These are phyloP conservation scores for Amyelois transitella DNA, from an alignment of 1,140 invertebrate species.

Conservation along the genomic window DNA sequence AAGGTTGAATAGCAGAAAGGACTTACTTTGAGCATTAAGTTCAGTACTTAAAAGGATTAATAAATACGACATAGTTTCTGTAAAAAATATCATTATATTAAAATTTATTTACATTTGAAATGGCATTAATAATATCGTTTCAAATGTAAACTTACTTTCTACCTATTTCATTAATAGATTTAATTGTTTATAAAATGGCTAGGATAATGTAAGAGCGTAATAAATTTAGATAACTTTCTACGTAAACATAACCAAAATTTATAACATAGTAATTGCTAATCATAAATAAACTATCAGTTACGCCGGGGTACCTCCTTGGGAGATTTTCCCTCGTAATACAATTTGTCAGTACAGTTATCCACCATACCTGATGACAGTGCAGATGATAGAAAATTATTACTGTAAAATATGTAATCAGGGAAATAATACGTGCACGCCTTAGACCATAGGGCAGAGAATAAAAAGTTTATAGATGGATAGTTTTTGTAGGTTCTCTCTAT, in stretches of 20 bases:
- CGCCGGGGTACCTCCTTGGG: not conserved
- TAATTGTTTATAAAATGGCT: no score
- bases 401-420: slow-evolving; percentile 1
- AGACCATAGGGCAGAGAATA: not conserved
- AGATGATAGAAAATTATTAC: slow-evolving; percentile 5
- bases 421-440: not conserved
- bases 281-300: not conserved
- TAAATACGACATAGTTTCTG: no score
- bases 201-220: not conserved
- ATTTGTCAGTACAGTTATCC: not conserved
- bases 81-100: no score
- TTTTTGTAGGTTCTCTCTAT: no score
- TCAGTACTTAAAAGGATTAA: no score
- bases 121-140: no score
- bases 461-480: not conserved
- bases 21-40: no score
- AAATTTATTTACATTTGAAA: no score
- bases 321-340: not conserved
- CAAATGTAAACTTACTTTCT: no score
- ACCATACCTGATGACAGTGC: not conserved
- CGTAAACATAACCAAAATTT: not conserved
- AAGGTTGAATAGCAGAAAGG: no score
- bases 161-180: no score
- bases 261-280: not conserved
- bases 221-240: not conserved